A percentile compares a stretch with the other conserved stretches of the same genome.
Conservation (phyloP, 2,113 vertebrate genomes). For the Choloepus hoffmanni region DNA sequence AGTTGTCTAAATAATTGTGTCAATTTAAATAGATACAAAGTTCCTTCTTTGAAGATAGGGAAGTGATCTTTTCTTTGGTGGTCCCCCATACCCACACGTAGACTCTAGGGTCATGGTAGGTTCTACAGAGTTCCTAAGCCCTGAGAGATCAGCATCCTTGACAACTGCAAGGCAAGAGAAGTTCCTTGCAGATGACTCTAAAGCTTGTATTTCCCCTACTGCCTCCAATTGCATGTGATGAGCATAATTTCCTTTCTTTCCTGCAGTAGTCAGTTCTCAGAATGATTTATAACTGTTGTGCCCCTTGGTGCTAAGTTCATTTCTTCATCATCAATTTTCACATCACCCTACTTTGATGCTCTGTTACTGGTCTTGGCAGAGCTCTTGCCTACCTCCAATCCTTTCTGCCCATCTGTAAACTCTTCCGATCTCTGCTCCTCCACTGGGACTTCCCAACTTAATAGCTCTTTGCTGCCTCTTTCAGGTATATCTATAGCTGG, state of each 20-base stretch:
- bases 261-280: not conserved
- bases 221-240: not conserved
- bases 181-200: not conserved
- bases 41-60: not conserved
- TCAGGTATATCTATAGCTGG: not conserved
- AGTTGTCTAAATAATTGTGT: conserved; percentile 23
- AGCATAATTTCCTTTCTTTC: not conserved
- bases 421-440: not conserved
- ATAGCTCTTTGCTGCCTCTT: not conserved
- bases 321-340: not conserved
- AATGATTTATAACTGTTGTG: not conserved
- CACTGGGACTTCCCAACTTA: not conserved
- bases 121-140: not conserved
- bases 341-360: not conserved
- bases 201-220: not conserved
- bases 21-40: conserved; percentile 18
- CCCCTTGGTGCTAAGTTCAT: not conserved
- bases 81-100: not conserved
- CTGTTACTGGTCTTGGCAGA: not conserved
- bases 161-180: not conserved
- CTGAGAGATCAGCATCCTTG: not conserved
- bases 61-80: not conserved
- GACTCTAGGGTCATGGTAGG: not conserved
- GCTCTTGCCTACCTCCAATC: not conserved
- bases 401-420: not conserved